Conservation (phyloP, 2,797 vertebrate genomes). For the Galago senegalensis region DNA sequence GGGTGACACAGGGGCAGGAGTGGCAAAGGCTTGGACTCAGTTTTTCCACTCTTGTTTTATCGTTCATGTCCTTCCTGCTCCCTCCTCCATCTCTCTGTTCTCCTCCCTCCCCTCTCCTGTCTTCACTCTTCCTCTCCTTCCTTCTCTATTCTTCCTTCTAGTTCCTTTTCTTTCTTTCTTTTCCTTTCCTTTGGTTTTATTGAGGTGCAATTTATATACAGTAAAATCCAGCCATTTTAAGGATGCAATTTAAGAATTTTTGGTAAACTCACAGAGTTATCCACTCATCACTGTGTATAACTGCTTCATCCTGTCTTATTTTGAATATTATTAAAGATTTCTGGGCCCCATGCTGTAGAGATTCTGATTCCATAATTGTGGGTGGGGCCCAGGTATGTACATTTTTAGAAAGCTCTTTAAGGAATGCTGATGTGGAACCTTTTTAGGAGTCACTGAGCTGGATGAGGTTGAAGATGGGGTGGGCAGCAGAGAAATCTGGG, state of each 20-base stretch:
- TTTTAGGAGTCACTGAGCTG: conserved; percentile 39
- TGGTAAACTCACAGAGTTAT: neutral
- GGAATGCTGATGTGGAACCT: neutral
- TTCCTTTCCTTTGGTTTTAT: neutral
- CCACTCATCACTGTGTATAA: neutral
- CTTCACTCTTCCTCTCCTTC: no score
- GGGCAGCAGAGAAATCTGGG: neutral
- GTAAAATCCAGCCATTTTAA: neutral
- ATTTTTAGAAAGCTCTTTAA: conserved; percentile 21
- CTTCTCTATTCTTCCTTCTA: neutral
- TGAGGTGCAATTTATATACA: neutral
- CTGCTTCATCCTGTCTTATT: neutral
- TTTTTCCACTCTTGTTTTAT: neutral
- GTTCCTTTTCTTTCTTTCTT: neutral
- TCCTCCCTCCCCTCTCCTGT: no score
- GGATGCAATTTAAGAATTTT: neutral
- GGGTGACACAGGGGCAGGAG: neutral
- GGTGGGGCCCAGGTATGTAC: neutral
- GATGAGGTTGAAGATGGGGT: neutral
- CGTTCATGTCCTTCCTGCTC: neutral
- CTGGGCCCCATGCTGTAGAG: neutral
- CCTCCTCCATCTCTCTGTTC: neutral
- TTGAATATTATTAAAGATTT: neutral
- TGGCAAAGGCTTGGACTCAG: neutral
- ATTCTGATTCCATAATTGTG: neutral